A percentile compares a stretch with the other conserved stretches of the same genome.
Evolutionary conservation across 2,888 invertebrate genomes (phyloP).

Genomic region (Lottia gigantea): DNA sequence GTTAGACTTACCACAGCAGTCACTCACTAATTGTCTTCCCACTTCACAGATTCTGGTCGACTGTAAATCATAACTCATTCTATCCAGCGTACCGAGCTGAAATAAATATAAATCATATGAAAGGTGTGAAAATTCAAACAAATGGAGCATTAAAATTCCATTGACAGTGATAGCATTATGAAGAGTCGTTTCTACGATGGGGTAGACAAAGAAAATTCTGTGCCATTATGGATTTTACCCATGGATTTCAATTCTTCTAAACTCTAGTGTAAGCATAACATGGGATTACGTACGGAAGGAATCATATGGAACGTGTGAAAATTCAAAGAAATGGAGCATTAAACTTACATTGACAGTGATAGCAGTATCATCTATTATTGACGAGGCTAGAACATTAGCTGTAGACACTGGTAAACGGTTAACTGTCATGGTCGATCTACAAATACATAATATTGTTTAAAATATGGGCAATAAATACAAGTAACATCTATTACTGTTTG

Average conservation of each 20-base stretch:
- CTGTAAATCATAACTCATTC: constrained; percentile 29
- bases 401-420: background rate
- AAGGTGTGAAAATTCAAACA: too few species aligned
- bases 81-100: constrained; percentile 33
- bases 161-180: constrained; percentile 13
- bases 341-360: constrained; percentile 22
- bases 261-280: too few species aligned
- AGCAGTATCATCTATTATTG: constrained; percentile 23
- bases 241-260: too few species aligned
- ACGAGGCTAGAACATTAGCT: constrained; percentile 24
- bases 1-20: constrained; percentile 42
- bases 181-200: too few species aligned
- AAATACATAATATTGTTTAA: background rate
- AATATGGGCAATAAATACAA: too few species aligned
- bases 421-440: background rate
- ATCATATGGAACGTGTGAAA: too few species aligned
- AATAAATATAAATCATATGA: background rate
- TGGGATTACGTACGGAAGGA: too few species aligned
- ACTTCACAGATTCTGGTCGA: constrained; percentile 29
- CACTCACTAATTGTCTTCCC: constrained; percentile 34
- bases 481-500: too few species aligned
- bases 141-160: constrained; percentile 16
- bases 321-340: too few species aligned
- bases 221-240: too few species aligned
- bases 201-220: too few species aligned